Evolutionary conservation across 2,797 vertebrate species (phyloP).

Genomic region (Florisuga fusca): DNA sequence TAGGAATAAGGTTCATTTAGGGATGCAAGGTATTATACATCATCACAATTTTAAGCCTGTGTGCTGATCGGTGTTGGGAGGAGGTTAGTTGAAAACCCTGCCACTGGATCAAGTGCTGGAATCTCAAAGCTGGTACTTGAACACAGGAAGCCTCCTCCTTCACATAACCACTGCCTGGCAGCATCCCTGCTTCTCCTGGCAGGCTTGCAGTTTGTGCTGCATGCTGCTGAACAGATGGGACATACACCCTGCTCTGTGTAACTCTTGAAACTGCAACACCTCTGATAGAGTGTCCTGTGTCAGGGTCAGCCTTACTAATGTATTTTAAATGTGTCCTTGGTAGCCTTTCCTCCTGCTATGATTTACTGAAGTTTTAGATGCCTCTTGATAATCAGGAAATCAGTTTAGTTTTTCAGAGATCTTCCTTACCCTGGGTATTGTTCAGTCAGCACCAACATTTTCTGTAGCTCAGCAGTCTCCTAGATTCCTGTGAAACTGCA

Average conservation of each 20-base stretch:
- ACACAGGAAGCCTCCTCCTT: background rate
- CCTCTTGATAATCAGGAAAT: background rate
- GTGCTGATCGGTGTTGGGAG: background rate
- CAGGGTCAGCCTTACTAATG: background rate
- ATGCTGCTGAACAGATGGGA: background rate
- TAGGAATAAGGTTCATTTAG: background rate
- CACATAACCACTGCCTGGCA: background rate
- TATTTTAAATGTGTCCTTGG: background rate
- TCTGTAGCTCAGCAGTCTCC: background rate
- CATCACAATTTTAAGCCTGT: background rate
- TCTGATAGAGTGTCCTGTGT: background rate
- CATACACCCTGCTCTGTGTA: background rate
- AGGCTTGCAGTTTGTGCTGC: background rate
- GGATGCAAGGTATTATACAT: background rate
- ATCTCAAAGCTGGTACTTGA: background rate
- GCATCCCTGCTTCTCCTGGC: background rate
- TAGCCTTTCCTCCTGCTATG: background rate
- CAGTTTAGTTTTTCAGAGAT: background rate
- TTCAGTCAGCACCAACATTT: background rate
- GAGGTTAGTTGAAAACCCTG: background rate
- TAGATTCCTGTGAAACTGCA: background rate
- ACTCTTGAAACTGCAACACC: background rate
- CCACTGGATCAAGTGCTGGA: background rate
- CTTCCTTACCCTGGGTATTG: background rate
- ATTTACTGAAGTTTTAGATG: background rate